Percentiles rank a stretch among this genome's conserved stretches.
phyloP scores from a whole-genome alignment of 2,888 invertebrate species.

The Diarsia mendica region DNA sequence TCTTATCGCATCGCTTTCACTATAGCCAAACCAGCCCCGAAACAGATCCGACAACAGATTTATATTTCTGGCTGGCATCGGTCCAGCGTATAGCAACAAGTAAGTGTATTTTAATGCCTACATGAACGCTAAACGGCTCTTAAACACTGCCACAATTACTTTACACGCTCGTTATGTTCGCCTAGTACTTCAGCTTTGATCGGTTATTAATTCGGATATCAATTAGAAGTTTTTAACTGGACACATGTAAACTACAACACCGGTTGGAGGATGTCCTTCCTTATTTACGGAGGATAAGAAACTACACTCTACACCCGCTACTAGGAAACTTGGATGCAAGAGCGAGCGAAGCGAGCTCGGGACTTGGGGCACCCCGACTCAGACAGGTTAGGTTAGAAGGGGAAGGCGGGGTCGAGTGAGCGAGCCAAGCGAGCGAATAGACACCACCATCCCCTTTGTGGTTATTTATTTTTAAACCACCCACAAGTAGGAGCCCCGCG shows the following conservation, averaged over 20 bases:
- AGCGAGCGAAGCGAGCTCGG: no score
- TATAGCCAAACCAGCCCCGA: conserved; percentile 42
- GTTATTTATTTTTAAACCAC: no score
- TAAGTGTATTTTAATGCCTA: conserved; percentile 66
- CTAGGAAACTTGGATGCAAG: no score
- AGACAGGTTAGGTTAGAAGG: no score
- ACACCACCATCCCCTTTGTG: no score
- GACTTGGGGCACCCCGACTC: no score
- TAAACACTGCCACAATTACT: conserved; percentile 63
- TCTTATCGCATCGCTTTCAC: conserved; percentile 41
- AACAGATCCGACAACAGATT: conserved; percentile 58
- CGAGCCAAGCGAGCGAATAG: no score
- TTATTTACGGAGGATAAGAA: background rate
- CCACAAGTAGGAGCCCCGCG: no score
- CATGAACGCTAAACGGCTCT: conserved; percentile 60
- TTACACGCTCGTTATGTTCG: conserved; percentile 47
- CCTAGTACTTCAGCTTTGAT: conserved; percentile 41
- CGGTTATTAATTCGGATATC: conserved; percentile 21
- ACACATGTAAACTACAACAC: background rate
- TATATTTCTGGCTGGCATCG: conserved; percentile 63
- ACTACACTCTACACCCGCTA: no score
- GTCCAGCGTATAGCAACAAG: conserved; percentile 68
- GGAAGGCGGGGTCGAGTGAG: no score
- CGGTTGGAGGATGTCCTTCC: background rate
- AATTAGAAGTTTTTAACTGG: conserved; percentile 1